These are phyloP conservation scores for Pinctada fucata DNA, from an alignment of 2,888 invertebrate species.

Conservation along the genomic window DNA sequence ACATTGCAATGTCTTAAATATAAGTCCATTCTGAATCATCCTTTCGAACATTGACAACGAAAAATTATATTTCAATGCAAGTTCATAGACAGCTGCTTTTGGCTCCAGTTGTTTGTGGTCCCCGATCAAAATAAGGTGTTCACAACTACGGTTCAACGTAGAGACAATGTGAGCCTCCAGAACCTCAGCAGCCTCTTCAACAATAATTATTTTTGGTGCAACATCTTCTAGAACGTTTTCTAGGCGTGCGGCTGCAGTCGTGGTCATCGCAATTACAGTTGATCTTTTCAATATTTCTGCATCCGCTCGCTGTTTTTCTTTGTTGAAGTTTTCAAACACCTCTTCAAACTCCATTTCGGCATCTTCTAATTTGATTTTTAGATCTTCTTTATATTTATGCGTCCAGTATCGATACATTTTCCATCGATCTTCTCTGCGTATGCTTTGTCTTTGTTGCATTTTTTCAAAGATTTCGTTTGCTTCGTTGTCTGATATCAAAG, in stretches of 20 bases:
- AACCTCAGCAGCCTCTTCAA: slow-evolving; percentile 93
- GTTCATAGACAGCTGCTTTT: slow-evolving; percentile 83
- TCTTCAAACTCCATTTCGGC: slow-evolving; percentile 53
- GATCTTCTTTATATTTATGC: slow-evolving; percentile 33
- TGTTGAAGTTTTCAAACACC: slow-evolving; percentile 48
- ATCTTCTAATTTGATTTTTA: slow-evolving; percentile 49
- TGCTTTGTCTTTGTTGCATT: slow-evolving; percentile 51
- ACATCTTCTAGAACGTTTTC: slow-evolving; percentile 60
- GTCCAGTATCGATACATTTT: slow-evolving; percentile 75
- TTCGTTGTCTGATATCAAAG: background rate
- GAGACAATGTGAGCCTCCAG: slow-evolving; percentile 89
- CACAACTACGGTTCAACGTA: slow-evolving; percentile 84
- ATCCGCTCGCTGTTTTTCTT: slow-evolving; percentile 59
- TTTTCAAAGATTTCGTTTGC: background rate
- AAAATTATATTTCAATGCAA: slow-evolving; percentile 83
- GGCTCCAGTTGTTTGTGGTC: slow-evolving; percentile 90
- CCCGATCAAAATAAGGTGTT: slow-evolving; percentile 89
- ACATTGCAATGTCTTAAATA: slow-evolving; percentile 77
- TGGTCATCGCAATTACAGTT: slow-evolving; percentile 73
- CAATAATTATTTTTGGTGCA: slow-evolving; percentile 77
- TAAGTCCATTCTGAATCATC: slow-evolving; percentile 83
- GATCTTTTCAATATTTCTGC: slow-evolving; percentile 60
- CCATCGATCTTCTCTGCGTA: slow-evolving; percentile 72
- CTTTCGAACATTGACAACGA: slow-evolving; percentile 90
- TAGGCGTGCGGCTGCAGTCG: slow-evolving; percentile 70